Base-by-base conservation (phyloP, 2,888 invertebrate genomes). In the Horisme vitalbata region DNA sequence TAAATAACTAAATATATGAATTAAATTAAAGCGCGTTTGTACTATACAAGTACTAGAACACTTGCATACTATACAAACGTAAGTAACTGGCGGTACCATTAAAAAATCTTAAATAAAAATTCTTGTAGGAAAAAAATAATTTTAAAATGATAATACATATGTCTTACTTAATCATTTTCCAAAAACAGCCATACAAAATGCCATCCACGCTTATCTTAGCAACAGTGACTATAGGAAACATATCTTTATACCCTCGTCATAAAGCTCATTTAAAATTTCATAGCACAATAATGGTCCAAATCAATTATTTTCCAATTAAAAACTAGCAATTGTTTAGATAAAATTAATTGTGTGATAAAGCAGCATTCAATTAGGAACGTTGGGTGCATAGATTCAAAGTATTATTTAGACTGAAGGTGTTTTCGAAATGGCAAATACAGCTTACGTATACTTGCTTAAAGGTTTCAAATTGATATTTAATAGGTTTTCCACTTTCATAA, bases 291-390 rank as follows among this genome's bases (percentile, higher is more conserved):
- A 62, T 64, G 55, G 61, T 63, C 52, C 39, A 62, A 79, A 77
- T 78, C 79, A 76, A 79, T 79, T 79, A 78, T 71, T 76, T 76
- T 76, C 64, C 71, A 75, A 79, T 79, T 71, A 77, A 65, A 51
- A 55, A 33, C 31, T 43, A 53, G 32, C 30, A 50, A 52, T 44
- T 44, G 46, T 52, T 57, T 21, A 55, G 57, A 55, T 57, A 51
- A 53, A 44, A 52, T 41, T 57, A 49, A 52, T 50, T 50, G 41
- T 34, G 35, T 41, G 50, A 46, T 49, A 41, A 35, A 28, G 18
- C 26, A 27, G 38, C 38, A 38, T 48, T 46, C 55, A 48, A 57
- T 54, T 51, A 48, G 32, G 21, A 26, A 49, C 52, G 24, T 30
- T 51, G 36, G 49, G 36, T 5, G 12, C 4, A 10, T 47, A 23